Percentiles rank a stretch among this genome's conserved stretches.
These are phyloP conservation scores for Callionymus lyra DNA, from an alignment of 2,113 vertebrate genomes.

Conservation along the genomic window DNA sequence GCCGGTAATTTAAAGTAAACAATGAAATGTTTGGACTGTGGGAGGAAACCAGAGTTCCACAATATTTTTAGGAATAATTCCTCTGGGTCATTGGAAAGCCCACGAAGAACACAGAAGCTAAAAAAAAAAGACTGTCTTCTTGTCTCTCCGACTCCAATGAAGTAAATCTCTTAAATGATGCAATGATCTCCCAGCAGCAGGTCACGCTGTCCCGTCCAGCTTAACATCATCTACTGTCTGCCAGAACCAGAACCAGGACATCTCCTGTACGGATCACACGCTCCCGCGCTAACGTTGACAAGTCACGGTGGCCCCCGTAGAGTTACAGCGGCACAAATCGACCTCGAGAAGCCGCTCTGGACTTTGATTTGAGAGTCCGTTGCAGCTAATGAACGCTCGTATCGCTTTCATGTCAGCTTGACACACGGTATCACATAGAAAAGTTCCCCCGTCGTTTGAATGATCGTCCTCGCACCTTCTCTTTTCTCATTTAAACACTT, in stretches of 20 bases:
- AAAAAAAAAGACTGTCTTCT: too few relatives aligned
- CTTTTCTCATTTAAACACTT: background rate
- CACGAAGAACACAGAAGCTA: too few relatives aligned
- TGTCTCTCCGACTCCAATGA: too few relatives aligned
- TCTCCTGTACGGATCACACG: background rate
- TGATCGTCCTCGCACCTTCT: background rate
- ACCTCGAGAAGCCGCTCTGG: conserved; percentile 25
- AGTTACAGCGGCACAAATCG: conserved; percentile 20
- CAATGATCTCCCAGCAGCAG: conserved; percentile 4
- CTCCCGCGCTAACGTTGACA: conserved; percentile 18
- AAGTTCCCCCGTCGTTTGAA: conserved; percentile 1
- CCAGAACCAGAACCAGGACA: conserved; percentile 5
- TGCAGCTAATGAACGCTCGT: conserved; percentile 30
- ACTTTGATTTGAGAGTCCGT: conserved; percentile 23
- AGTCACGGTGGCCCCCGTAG: conserved; percentile 45
- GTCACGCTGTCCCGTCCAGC: conserved; percentile 13
- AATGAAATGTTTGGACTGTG: too few relatives aligned
- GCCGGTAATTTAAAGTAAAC: too few relatives aligned
- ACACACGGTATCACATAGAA: conserved; percentile 16
- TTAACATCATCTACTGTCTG: conserved; percentile 3
- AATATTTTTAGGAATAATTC: too few relatives aligned
- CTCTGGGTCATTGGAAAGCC: too few relatives aligned
- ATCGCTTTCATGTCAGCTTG: conserved; percentile 44
- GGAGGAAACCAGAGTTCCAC: too few relatives aligned
- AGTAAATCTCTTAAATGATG: conserved; percentile 10